phyloP scores from a whole-genome alignment of 2,888 invertebrate genomes.

The Sphaerolaimus hirsutus region DNA sequence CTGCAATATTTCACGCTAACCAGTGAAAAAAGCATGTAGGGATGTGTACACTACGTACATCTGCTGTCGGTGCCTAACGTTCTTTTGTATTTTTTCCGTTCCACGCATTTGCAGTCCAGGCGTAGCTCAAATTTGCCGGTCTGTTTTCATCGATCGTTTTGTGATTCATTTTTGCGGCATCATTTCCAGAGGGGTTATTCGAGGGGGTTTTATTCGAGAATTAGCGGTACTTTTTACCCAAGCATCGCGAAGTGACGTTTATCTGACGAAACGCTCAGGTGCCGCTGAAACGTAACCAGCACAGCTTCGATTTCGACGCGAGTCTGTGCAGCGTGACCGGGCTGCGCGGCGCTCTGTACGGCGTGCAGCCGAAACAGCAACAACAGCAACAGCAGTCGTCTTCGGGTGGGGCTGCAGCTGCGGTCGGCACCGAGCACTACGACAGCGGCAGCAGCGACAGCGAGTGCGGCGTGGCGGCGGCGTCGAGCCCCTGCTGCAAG shows the following conservation, averaged over 20 bases:
- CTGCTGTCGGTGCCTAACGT: neutral
- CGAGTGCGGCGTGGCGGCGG: constrained; percentile 8
- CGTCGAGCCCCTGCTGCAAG: constrained; percentile 17
- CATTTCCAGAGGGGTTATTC: neutral
- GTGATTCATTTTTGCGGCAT: neutral
- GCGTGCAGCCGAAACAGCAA: too few species aligned
- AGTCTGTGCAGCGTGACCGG: constrained; percentile 36
- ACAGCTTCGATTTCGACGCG: constrained; percentile 57
- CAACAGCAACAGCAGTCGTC: too few species aligned
- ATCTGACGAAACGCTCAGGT: constrained; percentile 34
- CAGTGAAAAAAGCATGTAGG: too few species aligned
- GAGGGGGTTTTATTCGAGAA: constrained; percentile 6
- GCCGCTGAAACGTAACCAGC: constrained; percentile 48
- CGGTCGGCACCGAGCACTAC: constrained; percentile 19
- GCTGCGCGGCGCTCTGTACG: too few species aligned
- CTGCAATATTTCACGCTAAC: too few species aligned
- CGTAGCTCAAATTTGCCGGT: too few species aligned
- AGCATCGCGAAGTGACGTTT: too few species aligned
- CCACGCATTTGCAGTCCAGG: neutral
- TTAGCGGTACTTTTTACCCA: too few species aligned
- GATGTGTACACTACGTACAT: too few species aligned
- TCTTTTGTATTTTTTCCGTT: too few species aligned
- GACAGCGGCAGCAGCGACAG: constrained; percentile 16
- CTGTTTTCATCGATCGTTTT: too few species aligned
- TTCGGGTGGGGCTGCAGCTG: too few species aligned